Evolutionary conservation across 1,140 invertebrate genomes (phyloP), one percentile per base, ranked within the genome.

Genomic region (Dreissena rostriformis): DNA sequence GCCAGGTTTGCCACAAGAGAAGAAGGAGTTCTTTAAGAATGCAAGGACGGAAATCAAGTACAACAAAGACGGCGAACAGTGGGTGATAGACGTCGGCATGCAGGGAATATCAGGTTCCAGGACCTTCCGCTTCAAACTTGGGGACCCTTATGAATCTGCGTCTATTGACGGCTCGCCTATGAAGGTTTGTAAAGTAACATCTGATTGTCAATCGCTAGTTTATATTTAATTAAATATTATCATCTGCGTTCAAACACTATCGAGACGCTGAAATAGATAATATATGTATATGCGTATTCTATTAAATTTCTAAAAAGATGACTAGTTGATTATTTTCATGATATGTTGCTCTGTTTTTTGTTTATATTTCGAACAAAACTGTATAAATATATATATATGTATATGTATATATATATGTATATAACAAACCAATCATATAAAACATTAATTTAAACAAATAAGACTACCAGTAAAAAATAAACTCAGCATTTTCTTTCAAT

Each of bases 81-180:
- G 88, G 88, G 78, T 63, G 22, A 89, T 89, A 61, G 84, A 80
- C 29, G 88, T 89, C 7, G 88, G 88, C 7, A 85, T 88, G 53
- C 72, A 81, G 65, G 88, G 87, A 55, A 74, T 89, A 19, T 82
- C 86, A 39, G 77, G 86, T 26, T 83, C 49, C 7, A 78, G 87
- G 72, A 86, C 85, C 39, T 89, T 89, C 72, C 65, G 78, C 19
- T 89, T 89, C 66, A 85, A 84, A 61, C 77, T 88, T 0, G 88
- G 88, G 0, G 77, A 89, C 65, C 70, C 84, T 15, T 89, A 89
- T 57, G 84, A 89, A 26, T 89, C 88, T 5, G 88, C 84, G 14
- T 86, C 86, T 29, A 72, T 89, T 15, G 88, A 89, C 61, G 88
- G 88, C 0, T 87, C 88, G 0, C 85, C 86, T 0, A 72, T 89